Percentiles rank a stretch among this genome's conserved stretches.
These are phyloP conservation scores for Myotis lucifugus DNA, from an alignment of 2,113 vertebrate species.

Conservation along the genomic window DNA sequence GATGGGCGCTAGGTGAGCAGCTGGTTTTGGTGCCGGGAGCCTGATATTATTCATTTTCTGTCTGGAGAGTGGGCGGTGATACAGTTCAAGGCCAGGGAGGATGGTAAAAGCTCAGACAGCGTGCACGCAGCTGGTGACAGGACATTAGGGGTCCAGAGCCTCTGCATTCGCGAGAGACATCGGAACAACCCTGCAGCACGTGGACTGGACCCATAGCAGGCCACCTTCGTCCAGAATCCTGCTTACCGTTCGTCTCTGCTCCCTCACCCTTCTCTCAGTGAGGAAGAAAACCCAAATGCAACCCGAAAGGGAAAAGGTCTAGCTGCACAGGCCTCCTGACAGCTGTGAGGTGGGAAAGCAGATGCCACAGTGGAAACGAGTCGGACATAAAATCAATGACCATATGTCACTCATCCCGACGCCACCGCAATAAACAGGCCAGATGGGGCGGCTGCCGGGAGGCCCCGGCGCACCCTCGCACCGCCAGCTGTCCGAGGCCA, in stretches of 20 bases:
- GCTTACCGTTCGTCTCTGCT: not conserved
- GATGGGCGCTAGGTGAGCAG: not conserved
- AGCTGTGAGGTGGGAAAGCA: not conserved
- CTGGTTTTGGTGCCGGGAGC: not conserved
- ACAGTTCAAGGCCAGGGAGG: too few species aligned
- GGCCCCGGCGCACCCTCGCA: not conserved
- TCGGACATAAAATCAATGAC: not conserved
- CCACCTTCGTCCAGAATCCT: not conserved
- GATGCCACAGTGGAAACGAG: not conserved
- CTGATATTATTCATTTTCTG: not conserved
- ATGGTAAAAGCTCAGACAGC: not conserved
- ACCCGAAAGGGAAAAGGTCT: not conserved
- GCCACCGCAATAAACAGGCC: not conserved
- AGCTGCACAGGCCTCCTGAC: not conserved
- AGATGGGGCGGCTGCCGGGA: not conserved
- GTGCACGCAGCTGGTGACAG: not conserved
- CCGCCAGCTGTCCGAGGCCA: not conserved
- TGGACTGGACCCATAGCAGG: not conserved
- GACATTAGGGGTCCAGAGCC: not conserved
- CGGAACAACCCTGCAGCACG: not conserved
- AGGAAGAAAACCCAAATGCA: not conserved
- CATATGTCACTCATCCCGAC: accelerated
- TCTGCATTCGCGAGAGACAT: not conserved
- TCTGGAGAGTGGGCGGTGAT: not conserved
- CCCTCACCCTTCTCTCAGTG: not conserved